Base-by-base conservation (phyloP, 2,113 vertebrate genomes). In the Periophthalmodon schlosseri region DNA sequence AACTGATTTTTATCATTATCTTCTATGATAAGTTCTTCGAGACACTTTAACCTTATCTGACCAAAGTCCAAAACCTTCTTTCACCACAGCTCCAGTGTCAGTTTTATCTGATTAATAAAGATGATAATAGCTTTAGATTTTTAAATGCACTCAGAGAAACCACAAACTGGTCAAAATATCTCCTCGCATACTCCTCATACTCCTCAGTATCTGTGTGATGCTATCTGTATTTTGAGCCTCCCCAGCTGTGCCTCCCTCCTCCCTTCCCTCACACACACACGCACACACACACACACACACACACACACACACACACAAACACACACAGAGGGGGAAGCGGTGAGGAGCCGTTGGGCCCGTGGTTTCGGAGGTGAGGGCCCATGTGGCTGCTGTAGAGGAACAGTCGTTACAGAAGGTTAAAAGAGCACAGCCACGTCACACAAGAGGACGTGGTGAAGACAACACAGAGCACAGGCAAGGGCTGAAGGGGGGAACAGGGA, bases 341-440 rank as follows among this genome's bases (percentile, higher is more conserved):
- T 96, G 67, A 95, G 87, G 86, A 94, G 93, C 96, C 94, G 97
- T 99, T 98, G 92, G 95, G 90, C 75, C 91, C 47, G 94, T 94
- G 96, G 96, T 97, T 97, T 60, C 88, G 89, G 91, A 95, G 93
- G 93, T 95, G 94, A 94, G 94, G 94, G 93, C 93, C 91, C 95
- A 77, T 96, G 96, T 91, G 96, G 96, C 93, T 87, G 92, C 74
- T 94, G 94, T 95, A 94, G 96, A 94, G 95, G 96, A 97, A 96
- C 74, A 90, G 95, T 95, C 94, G 95, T 97, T 97, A 94, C 93
- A 93, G 90, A 90, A 91, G 89, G 90, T 71, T 77, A 68, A 74
- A 75, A 60, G 50, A 75, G 72, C 52, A 70, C 68, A 70, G 76
- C 64, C 68, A 20, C 15, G 28, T 34, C 70, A 72, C 15, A 76